These are phyloP conservation scores for western clawed frog (Xenopus tropicalis) DNA, from an alignment of 2,113 vertebrate species.

Conservation along the genomic window UCB_Xtro_10.0 CM004447.2:95804001-95804500, in stretches of 20 bases:
- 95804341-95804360: slow-evolving; percentile 75
- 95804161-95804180: background rate
- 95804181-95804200: background rate
- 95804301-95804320: slow-evolving; percentile 23
- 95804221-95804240: slow-evolving; percentile 71
- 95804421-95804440: too few relatives aligned
- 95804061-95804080: too few relatives aligned
- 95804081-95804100: too few relatives aligned
- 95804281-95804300: slow-evolving; percentile 24
- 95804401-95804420: slow-evolving; percentile 79
- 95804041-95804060: too few relatives aligned
- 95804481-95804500: too few relatives aligned
- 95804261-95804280: slow-evolving; percentile 55
- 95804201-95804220: slow-evolving; percentile 85
- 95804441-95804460: too few relatives aligned
- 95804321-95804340: background rate
- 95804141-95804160: too few relatives aligned
- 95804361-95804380: slow-evolving; percentile 82
- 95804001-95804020: too few relatives aligned
- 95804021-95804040: too few relatives aligned
- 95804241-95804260: slow-evolving; percentile 80
- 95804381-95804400: slow-evolving; percentile 75
- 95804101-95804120: too few relatives aligned
- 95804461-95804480: too few relatives aligned
- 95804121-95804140: too few relatives aligned